Evolutionary conservation across 2,888 invertebrate genomes (phyloP).

Genomic region (Arrhopalites spinosus): DNA sequence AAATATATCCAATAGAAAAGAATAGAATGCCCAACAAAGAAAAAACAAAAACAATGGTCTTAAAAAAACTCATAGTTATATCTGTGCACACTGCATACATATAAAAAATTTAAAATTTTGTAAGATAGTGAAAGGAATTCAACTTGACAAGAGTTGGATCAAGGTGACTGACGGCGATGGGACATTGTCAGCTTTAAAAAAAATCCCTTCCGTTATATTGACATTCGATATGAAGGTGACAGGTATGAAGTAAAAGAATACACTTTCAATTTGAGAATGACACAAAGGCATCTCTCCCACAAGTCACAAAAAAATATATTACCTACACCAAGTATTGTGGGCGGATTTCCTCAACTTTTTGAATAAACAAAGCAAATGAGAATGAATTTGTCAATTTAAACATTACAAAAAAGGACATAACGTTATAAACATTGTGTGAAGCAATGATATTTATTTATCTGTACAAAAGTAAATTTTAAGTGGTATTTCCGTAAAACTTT

Average conservation of each 20-base stretch:
- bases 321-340: no score
- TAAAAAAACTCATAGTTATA: neutral
- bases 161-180: constrained; percentile 10
- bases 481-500: no score
- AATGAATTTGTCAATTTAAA: no score
- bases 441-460: no score
- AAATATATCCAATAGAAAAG: neutral
- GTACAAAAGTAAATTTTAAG: no score
- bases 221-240: neutral
- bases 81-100: neutral
- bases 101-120: neutral
- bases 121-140: constrained; percentile 1
- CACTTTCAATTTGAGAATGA: no score
- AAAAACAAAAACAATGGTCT: neutral
- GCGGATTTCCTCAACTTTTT: neutral
- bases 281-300: no score
- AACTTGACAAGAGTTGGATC: neutral
- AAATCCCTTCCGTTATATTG: neutral
- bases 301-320: no score
- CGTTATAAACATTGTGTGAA: no score
- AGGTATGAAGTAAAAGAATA: no score
- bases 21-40: neutral
- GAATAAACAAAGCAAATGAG: no score
- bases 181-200: neutral
- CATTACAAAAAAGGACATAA: no score